phyloP scores from a whole-genome alignment of 2,797 vertebrate species.

The Anguilla pacifica region DNA sequence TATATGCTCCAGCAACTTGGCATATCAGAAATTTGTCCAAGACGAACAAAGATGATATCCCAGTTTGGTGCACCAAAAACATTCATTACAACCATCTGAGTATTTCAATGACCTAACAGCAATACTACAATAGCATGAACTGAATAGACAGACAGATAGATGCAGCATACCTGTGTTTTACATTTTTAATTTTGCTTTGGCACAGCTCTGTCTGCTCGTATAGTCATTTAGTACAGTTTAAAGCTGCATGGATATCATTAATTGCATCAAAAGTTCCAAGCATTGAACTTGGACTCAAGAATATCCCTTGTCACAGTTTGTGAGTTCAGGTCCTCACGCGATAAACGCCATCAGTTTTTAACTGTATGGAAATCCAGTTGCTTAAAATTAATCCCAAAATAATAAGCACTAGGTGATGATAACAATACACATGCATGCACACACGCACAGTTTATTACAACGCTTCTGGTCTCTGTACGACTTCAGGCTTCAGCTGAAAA shows the following conservation, averaged over 20 bases:
- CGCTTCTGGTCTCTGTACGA: neutral
- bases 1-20: neutral
- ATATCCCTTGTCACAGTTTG: neutral
- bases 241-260: too few relatives aligned
- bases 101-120: neutral
- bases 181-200: too few relatives aligned
- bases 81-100: neutral
- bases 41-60: neutral
- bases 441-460: neutral
- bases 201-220: too few relatives aligned
- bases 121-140: neutral
- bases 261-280: slow-evolving; percentile 26
- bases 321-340: too few relatives aligned
- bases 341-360: too few relatives aligned
- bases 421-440: neutral
- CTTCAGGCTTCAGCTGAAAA: neutral
- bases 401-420: too few relatives aligned
- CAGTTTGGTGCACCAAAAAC: neutral
- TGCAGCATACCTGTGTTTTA: too few relatives aligned
- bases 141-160: too few relatives aligned
- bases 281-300: slow-evolving; percentile 30
- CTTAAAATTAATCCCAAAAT: too few relatives aligned
- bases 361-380: too few relatives aligned
- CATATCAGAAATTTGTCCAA: neutral
- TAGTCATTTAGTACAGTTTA: too few relatives aligned